Base-by-base conservation (phyloP, 2,888 invertebrate species). In the Temnothorax unifasciatus region DNA sequence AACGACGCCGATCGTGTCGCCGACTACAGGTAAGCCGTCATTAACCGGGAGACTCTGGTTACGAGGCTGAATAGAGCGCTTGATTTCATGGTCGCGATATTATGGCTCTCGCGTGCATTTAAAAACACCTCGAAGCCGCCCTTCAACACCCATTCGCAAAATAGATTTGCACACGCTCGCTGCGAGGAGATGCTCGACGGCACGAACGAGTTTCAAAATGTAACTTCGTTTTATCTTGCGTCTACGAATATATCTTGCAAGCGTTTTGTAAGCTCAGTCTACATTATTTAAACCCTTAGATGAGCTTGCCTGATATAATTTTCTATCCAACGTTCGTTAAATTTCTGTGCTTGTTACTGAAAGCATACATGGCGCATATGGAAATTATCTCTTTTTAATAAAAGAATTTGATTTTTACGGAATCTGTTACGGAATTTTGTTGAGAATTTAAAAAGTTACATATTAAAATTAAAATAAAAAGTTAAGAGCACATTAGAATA, bases 21-120 rank as follows among this genome's bases (percentile, higher is more conserved):
- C 6, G 63, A 21, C 29, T 38, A 18, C 50, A 21, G 21, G 47
- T 47, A 63, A 41, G 41, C n/a, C 29, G 52, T 34, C 8, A 77
- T 77, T 68, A 77, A 68, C 52, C 2, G 15, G 29, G 13, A 44
- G 54, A 44, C n/a, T 66, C 38, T 18, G 13, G 13, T 63, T n/a
- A 29, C 34, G 47, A 29, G 66, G 66, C 52, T 52, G 63, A 50
- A 76, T 64, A 52, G 50, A 76, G 66, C n/a, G 66, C 64, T 66
- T 52, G 76, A 77, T 77, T 68, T 68, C 52, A 68, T 25, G 54
- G 68, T 44, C 66, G 76, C 44, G 76, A 77, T 77, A 77, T 77
- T 77, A 44, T 38, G 68, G 41, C 38, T 25, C 54, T 77, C n/a
- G 76, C 76, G 66, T 77, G 76, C 54, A 66, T 77, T 77, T 77